Evolutionary conservation across 53 echinoderm and acorn worm genomes (phyloP).

Genomic region (Luidia sarsii): DNA sequence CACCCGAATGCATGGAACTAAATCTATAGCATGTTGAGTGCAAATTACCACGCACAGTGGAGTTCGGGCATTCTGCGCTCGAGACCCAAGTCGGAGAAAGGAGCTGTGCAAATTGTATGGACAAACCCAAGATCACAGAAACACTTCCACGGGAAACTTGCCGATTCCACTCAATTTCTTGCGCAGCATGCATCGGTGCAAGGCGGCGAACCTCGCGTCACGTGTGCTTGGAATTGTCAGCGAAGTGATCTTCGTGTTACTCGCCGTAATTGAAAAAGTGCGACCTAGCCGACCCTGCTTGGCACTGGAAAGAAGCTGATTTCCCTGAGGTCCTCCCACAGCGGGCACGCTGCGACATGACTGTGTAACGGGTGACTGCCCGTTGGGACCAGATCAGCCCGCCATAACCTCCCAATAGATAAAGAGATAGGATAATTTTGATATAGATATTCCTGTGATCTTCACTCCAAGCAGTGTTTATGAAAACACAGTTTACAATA

Average conservation of each 20-base stretch:
- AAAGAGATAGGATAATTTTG: not conserved
- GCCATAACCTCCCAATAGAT: not conserved
- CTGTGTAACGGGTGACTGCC: too few relatives aligned
- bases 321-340: constrained; percentile 7
- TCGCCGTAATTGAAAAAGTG: constrained; percentile 46
- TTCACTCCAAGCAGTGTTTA: too few relatives aligned
- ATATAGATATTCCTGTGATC: not conserved
- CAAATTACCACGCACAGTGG: not conserved
- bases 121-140: not conserved
- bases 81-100: not conserved
- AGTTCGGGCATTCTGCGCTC: not conserved
- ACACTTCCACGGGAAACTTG: too few relatives aligned
- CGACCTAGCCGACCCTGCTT: constrained; percentile 9
- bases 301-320: not conserved
- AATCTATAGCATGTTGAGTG: not conserved
- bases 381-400: not conserved
- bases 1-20: constrained; percentile 14
- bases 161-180: too few relatives aligned
- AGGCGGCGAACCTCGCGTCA: not conserved
- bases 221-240: not conserved
- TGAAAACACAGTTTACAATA: too few relatives aligned
- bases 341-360: not conserved
- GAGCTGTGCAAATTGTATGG: not conserved
- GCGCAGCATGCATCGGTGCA: too few relatives aligned
- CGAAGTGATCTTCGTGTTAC: constrained; percentile 36